Percentiles rank a stretch among this genome's conserved stretches.
Conservation (phyloP, 2,113 vertebrate genomes). For the Danio rerio region GRCz12tu NC_133192.1:2614501-2615000, state of each 20-base stretch:
- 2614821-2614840: conserved; percentile 27
- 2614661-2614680: too few relatives aligned
- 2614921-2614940: not conserved
- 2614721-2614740: not conserved
- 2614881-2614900: not conserved
- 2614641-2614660: conserved; percentile 86
- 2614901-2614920: too few relatives aligned
- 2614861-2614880: too few relatives aligned
- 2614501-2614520: too few relatives aligned
- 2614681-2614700: too few relatives aligned
- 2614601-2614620: conserved; percentile 86
- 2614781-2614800: conserved; percentile 70
- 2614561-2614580: conserved; percentile 79
- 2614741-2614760: not conserved
- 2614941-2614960: too few relatives aligned
- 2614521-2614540: too few relatives aligned
- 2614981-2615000: not conserved
- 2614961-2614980: not conserved
- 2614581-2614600: conserved; percentile 76
- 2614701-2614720: too few relatives aligned
- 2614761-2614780: conserved; percentile 10
- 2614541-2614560: too few relatives aligned
- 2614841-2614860: not conserved
- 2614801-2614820: conserved; percentile 63
- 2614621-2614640: conserved; percentile 92